Evolutionary conservation across 2,888 invertebrate genomes (phyloP).

Genomic region (Caenorhabditis sinica): DNA sequence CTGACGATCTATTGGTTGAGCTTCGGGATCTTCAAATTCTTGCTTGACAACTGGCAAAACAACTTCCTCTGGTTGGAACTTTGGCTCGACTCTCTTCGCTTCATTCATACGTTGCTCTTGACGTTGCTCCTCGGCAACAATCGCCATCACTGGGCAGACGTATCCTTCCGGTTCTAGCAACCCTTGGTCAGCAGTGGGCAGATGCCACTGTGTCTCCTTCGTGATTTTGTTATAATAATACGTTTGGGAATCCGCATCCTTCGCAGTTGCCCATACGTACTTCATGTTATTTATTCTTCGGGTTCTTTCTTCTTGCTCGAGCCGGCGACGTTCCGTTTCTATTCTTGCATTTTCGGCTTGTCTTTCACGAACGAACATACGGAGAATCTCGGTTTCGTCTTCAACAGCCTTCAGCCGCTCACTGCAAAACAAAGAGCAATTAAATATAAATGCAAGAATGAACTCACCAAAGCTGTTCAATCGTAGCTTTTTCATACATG

Average conservation of each 20-base stretch:
- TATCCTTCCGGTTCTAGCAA: slow-evolving; percentile 48
- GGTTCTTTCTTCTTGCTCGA: slow-evolving; percentile 29
- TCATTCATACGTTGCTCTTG: neutral
- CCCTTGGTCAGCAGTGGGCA: slow-evolving; percentile 57
- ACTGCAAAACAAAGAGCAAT: slow-evolving; percentile 1
- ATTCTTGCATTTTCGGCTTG: neutral
- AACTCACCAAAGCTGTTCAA: slow-evolving; percentile 40
- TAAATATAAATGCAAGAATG: neutral
- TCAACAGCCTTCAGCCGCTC: neutral
- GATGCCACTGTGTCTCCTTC: slow-evolving; percentile 65
- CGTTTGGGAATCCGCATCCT: slow-evolving; percentile 90
- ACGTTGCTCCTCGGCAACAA: neutral
- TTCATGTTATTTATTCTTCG: slow-evolving; percentile 85
- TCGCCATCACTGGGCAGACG: slow-evolving; percentile 54
- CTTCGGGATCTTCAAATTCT: neutral
- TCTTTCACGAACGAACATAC: neutral
- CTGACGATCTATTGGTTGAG: neutral
- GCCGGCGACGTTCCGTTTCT: slow-evolving; percentile 10
- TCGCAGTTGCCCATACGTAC: slow-evolving; percentile 92
- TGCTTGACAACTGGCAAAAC: neutral
- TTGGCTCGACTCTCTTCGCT: neutral
- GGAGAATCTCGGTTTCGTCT: slow-evolving; percentile 7
- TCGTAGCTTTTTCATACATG: slow-evolving; percentile 33
- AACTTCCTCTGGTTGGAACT: neutral
- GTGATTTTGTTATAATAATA: slow-evolving; percentile 89